These are phyloP conservation scores for Lagodon rhomboides DNA, from an alignment of 2,797 vertebrate species.

Conservation along the genomic window DNA sequence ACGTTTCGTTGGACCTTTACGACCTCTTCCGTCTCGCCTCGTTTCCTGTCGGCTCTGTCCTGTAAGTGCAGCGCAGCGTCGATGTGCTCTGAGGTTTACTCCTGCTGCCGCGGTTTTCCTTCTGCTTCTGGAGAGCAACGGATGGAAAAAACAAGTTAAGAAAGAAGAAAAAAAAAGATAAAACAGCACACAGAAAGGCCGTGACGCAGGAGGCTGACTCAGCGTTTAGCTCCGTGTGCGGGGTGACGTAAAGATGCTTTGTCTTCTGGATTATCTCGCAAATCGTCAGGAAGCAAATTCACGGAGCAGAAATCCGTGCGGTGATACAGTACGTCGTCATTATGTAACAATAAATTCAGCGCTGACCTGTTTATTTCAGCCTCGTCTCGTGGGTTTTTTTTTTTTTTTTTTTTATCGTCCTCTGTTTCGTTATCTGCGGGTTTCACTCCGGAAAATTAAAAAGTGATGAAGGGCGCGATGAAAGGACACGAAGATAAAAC, in stretches of 20 bases:
- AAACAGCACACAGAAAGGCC: conserved; percentile 7
- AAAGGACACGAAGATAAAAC: conserved; percentile 44
- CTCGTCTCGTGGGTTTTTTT: conserved; percentile 6
- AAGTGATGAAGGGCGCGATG: conserved; percentile 26
- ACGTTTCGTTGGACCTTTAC: background rate
- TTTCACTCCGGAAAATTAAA: conserved; percentile 40
- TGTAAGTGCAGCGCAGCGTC: background rate
- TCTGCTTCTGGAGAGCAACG: conserved; percentile 20
- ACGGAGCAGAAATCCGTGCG: background rate
- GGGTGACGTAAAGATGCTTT: conserved; percentile 32
- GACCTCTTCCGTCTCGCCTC: background rate
- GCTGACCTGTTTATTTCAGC: conserved; percentile 5
- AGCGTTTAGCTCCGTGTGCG: conserved; percentile 35
- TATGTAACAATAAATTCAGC: background rate
- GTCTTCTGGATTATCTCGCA: conserved; percentile 1
- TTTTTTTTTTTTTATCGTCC: background rate
- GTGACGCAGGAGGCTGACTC: conserved; percentile 56
- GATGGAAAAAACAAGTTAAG: conserved; percentile 11
- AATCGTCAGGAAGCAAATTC: background rate
- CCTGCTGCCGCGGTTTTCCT: background rate
- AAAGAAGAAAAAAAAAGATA: background rate
- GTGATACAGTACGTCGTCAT: background rate
- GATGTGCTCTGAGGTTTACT: background rate
- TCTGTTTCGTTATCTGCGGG: conserved; percentile 2
- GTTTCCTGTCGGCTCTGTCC: background rate